These are phyloP conservation scores for Cephalopholis sonnerati DNA, from an alignment of 2,113 vertebrate species.

Conservation along the genomic window DNA sequence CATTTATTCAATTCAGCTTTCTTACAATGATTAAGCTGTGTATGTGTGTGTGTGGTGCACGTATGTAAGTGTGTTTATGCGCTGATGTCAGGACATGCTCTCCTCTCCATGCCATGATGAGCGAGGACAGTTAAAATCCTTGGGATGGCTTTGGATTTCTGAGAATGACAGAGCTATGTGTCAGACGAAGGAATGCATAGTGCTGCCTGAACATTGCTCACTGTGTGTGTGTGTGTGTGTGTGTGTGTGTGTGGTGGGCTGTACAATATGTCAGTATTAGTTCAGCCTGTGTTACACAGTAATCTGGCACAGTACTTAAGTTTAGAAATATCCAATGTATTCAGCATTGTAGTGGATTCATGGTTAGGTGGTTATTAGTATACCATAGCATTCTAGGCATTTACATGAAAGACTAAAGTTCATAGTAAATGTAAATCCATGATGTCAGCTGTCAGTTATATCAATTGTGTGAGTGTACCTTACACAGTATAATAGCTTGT, in stretches of 20 bases:
- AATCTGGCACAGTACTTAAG: neutral
- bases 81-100: constrained; percentile 39
- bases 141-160: constrained; percentile 58
- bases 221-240: constrained; percentile 35
- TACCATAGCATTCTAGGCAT: neutral
- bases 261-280: neutral
- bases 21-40: neutral
- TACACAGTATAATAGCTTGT: neutral
- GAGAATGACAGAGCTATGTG: constrained; percentile 49
- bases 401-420: neutral
- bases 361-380: neutral
- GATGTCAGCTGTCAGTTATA: neutral
- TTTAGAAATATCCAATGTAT: neutral
- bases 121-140: constrained; percentile 53
- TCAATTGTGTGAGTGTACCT: neutral
- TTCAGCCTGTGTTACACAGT: constrained; percentile 7
- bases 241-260: constrained; percentile 36
- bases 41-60: constrained; percentile 14
- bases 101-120: constrained; percentile 32
- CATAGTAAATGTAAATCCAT: neutral
- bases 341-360: neutral
- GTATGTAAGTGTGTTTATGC: constrained; percentile 4
- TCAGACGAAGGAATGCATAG: constrained; percentile 52
- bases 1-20: neutral
- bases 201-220: constrained; percentile 33